Percentiles rank a stretch among this genome's conserved stretches.
Evolutionary conservation across 2,888 invertebrate species (phyloP).

Genomic region (Gastrophysa polygoni): DNA sequence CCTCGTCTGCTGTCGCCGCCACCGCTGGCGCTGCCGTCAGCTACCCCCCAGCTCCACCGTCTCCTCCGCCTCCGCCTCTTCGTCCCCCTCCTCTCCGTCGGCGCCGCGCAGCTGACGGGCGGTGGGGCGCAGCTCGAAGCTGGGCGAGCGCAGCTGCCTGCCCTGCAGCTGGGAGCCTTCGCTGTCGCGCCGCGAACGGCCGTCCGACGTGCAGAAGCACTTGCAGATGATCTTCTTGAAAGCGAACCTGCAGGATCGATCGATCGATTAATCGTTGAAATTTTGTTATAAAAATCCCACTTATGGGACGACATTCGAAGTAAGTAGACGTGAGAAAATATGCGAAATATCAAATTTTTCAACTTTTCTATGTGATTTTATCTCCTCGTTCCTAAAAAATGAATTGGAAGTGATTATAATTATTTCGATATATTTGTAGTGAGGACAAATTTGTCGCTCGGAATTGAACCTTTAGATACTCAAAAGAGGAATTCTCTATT

Average conservation of each 20-base stretch:
- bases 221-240: slow-evolving; percentile 92
- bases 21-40: slow-evolving; percentile 12
- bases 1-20: slow-evolving; percentile 50
- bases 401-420: no score
- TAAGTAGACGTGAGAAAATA: no score
- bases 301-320: no score
- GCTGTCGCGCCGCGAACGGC: slow-evolving; percentile 61
- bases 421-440: no score
- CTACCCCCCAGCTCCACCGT: slow-evolving; percentile 23
- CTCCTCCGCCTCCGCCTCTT: slow-evolving; percentile 51
- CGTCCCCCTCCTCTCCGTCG: slow-evolving; percentile 62
- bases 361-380: no score
- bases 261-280: no score
- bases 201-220: slow-evolving; percentile 71
- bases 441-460: no score
- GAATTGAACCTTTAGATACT: no score
- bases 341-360: no score
- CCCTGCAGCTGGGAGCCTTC: slow-evolving; percentile 63
- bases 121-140: slow-evolving; percentile 63
- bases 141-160: slow-evolving; percentile 62
- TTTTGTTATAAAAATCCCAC: no score
- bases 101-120: slow-evolving; percentile 64
- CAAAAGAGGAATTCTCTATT: no score
- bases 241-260: slow-evolving; percentile 61
- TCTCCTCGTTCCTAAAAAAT: no score